Evolutionary conservation across 1,140 invertebrate genomes (phyloP).

Genomic region (Tribolium madens): DNA sequence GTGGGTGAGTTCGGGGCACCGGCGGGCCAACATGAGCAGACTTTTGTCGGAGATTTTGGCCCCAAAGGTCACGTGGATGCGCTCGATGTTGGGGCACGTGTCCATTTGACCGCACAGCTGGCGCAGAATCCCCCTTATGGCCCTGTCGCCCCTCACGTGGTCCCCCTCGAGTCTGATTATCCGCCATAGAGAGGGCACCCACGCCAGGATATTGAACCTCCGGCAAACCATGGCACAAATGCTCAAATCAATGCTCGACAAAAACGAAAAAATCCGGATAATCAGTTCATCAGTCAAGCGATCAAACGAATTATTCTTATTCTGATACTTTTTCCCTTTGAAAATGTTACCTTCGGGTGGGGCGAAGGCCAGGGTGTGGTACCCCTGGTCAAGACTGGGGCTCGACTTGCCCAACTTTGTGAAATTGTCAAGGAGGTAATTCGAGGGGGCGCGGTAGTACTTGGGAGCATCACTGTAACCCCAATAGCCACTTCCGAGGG

Average conservation of each 20-base stretch:
- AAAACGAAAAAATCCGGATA: slow-evolving; percentile 77
- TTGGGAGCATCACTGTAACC: slow-evolving; percentile 60
- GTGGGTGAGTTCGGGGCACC: slow-evolving; percentile 80
- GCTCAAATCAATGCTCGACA: slow-evolving; percentile 84
- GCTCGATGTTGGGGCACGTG: slow-evolving; percentile 73
- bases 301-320: slow-evolving; percentile 67
- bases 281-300: slow-evolving; percentile 70
- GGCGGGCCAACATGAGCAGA: slow-evolving; percentile 74
- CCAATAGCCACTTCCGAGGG: slow-evolving; percentile 62
- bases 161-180: slow-evolving; percentile 76
- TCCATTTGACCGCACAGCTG: slow-evolving; percentile 72
- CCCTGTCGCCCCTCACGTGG: slow-evolving; percentile 75
- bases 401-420: slow-evolving; percentile 66
- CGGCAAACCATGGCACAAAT: slow-evolving; percentile 84
- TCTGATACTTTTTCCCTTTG: slow-evolving; percentile 59
- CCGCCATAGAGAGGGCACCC: slow-evolving; percentile 84
- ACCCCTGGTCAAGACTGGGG: slow-evolving; percentile 79
- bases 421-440: slow-evolving; percentile 65
- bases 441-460: slow-evolving; percentile 50
- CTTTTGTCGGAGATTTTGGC: slow-evolving; percentile 82
- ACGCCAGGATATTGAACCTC: slow-evolving; percentile 84
- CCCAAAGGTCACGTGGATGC: slow-evolving; percentile 79
- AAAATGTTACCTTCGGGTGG: slow-evolving; percentile 63
- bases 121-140: slow-evolving; percentile 75
- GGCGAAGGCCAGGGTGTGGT: slow-evolving; percentile 78